Percentiles rank a stretch among this genome's conserved stretches.
Conservation (phyloP, 2,888 invertebrate species). For the Biston betularia region DNA sequence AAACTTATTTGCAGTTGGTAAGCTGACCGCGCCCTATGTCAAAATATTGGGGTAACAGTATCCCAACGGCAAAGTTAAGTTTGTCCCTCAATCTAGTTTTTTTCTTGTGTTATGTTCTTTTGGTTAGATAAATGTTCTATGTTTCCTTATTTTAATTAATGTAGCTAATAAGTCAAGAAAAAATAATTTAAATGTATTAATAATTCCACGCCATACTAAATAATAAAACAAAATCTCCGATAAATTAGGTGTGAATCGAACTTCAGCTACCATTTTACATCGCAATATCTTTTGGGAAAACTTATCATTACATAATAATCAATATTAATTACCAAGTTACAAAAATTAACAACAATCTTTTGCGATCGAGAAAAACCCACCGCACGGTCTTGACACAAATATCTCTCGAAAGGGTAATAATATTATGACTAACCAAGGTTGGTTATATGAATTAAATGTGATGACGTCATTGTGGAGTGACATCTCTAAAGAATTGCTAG, state of each 20-base stretch:
- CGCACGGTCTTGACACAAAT: conserved; percentile 45
- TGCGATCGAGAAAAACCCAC: conserved; percentile 39
- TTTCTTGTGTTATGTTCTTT: too few species aligned
- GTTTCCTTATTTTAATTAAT: too few species aligned
- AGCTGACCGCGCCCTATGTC: too few species aligned
- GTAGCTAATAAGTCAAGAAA: too few species aligned
- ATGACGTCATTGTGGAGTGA: conserved; percentile 60
- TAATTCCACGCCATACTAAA: too few species aligned
- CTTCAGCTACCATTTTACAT: background rate
- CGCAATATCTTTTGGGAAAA: background rate
- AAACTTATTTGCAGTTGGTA: too few species aligned
- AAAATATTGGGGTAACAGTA: too few species aligned
- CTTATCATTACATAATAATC: background rate
- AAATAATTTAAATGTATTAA: too few species aligned
- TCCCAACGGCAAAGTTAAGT: too few species aligned
- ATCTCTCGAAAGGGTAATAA: conserved; percentile 44
- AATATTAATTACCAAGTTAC: conserved; percentile 2
- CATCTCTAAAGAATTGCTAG: conserved; percentile 71
- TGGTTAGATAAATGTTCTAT: too few species aligned
- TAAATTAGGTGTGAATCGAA: background rate
- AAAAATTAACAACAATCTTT: conserved; percentile 5
- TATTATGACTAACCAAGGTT: conserved; percentile 48
- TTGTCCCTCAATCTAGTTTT: too few species aligned
- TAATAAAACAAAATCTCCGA: too few species aligned
- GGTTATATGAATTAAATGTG: conserved; percentile 48